phyloP scores from a whole-genome alignment of 2,888 invertebrate genomes.

The Stenodema calcarata region DNA sequence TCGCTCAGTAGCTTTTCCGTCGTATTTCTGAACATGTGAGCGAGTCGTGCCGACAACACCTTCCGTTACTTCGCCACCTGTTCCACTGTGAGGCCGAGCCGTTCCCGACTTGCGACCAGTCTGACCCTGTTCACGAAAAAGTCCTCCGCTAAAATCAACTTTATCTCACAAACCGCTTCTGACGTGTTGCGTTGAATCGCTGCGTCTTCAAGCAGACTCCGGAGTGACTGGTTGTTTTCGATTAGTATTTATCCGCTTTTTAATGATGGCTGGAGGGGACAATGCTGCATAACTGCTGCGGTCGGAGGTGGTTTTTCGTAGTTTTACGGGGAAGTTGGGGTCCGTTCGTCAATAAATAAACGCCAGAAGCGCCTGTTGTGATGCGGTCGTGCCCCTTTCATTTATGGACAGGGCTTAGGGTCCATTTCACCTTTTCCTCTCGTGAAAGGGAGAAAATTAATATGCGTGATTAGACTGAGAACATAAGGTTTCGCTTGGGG shows the following conservation, averaged over 20 bases:
- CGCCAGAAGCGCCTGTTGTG: background rate
- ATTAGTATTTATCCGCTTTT: background rate
- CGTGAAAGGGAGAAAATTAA: background rate
- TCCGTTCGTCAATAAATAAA: background rate
- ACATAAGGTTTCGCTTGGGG: background rate
- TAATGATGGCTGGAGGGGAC: background rate
- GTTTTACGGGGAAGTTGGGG: background rate
- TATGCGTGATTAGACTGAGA: background rate
- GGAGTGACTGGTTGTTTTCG: no score
- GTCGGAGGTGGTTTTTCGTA: background rate
- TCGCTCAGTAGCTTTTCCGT: no score
- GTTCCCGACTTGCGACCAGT: no score
- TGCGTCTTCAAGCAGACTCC: no score
- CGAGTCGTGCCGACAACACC: no score
- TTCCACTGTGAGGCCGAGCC: no score
- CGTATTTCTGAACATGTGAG: no score
- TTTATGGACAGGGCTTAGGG: background rate
- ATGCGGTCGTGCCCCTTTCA: background rate
- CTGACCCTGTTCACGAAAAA: no score
- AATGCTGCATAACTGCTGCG: background rate
- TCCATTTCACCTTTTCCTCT: slow-evolving; percentile 7
- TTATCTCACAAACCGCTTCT: no score
- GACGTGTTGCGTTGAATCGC: no score
- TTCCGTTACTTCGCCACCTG: no score
- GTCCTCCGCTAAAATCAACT: no score